phyloP scores from a whole-genome alignment of 2,888 invertebrate genomes.

The Bugulina stolonifera region DNA sequence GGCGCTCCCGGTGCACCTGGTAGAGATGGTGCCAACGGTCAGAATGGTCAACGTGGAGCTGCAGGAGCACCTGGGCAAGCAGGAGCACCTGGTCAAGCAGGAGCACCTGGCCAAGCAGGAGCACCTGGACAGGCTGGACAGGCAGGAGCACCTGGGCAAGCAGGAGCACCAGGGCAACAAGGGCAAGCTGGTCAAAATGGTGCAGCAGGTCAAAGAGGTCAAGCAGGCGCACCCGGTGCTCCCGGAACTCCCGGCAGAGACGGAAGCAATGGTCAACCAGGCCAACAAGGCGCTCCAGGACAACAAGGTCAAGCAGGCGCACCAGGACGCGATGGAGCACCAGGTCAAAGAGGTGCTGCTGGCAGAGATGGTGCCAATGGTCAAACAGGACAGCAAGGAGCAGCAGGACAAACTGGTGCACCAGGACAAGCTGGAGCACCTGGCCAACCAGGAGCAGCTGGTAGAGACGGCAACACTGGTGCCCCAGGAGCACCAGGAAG shows the following conservation, averaged over 20 bases:
- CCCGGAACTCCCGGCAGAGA: constrained; percentile 5
- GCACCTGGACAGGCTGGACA: neutral
- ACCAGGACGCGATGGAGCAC: neutral
- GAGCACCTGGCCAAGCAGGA: neutral
- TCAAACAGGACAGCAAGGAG: neutral
- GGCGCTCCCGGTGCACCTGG: neutral
- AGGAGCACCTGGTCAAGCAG: neutral
- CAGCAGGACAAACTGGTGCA: neutral
- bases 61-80: neutral
- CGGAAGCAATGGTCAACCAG: constrained; percentile 1
- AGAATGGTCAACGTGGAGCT: neutral
- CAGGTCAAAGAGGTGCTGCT: neutral
- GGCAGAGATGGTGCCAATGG: constrained; percentile 16
- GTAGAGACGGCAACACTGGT: neutral
- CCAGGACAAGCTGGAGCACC: constrained; percentile 4
- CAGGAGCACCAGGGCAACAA: neutral
- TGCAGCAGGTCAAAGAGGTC: neutral
- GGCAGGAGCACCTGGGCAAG: neutral
- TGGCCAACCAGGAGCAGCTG: neutral
- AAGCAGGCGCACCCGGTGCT: neutral
- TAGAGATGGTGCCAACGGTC: neutral
- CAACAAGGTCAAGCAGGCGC: constrained; percentile 3
- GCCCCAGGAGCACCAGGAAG: neutral
- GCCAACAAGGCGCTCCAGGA: neutral
- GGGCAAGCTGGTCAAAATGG: neutral